Base-by-base conservation (phyloP, 2,113 vertebrate genomes). In the Euleptes europaea region DNA sequence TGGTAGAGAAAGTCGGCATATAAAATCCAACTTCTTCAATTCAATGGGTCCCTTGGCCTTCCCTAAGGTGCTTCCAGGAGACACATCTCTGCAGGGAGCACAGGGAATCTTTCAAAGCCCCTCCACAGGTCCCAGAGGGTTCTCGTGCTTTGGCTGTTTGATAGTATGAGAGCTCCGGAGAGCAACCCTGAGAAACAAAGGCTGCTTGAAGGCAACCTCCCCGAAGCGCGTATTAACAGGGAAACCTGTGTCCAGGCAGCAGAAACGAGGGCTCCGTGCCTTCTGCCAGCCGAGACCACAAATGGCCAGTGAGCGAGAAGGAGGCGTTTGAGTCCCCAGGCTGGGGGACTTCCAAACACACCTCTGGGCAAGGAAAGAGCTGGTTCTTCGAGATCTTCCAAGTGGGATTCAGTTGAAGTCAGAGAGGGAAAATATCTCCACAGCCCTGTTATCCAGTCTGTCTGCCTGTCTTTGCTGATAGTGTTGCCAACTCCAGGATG, bases 251-350 rank as follows among this genome's bases (percentile, higher is more conserved):
- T 85, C 33, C 54, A 84, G 72, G 80, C 78, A 72, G 10, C 82
- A 44, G 87, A 74, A 80, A 78, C 12, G 87, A 84, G 88, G 91
- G 88, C 21, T 92, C 85, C 82, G 86, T 0, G 3, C 4, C 1
- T 81, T 88, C 78, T 87, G 72, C 87, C 3, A 17, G 74, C 0
- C 0, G 65, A 92, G 92, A 91, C 93, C 94, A 91, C 93, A 94
- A 93, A 91, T 54, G 87, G 91, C 84, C 84, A 82, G 88, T 84
- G 92, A 92, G 82, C 78, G 86, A 86, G 84, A 78, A 74, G 78
- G 66, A 42, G 87, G 83, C 85, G 87, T 88, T 88, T 92, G 94
- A 92, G 21, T 94, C 90, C 89, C 89, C 0, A 72, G 83, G 31
- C 81, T 2, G 74, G 88, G 49, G 23, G 21, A 0, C 65, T 73